Evolutionary conservation across 2,888 invertebrate genomes (phyloP), one percentile per base, ranked within the genome.

Genomic region (Stenodera caucasica): DNA sequence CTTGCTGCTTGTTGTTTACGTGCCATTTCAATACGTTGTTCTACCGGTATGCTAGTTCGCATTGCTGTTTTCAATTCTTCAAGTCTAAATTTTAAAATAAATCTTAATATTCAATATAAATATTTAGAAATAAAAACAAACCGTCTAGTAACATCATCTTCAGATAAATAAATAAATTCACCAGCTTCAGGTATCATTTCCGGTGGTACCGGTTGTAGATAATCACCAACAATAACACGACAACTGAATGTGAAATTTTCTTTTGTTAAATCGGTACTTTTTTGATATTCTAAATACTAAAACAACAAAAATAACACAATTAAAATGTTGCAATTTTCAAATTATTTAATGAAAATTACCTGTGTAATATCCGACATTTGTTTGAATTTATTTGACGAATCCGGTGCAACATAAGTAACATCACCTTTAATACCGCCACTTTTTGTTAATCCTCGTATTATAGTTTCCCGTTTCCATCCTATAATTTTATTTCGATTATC

Each of bases 231-330:
- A 64, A 96, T 87, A 2, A 91, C 86, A 66, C 93, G 90, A 49
- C 94, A 90, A 72, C 92, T 94, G 82, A 96, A 97, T 65, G 92
- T 94, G 81, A 98, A 98, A 82, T 96, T 92, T 66, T 96, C 94
- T 21, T 90, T 85, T 2, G 88, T 88, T 57, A 97, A 80, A 70
- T 90, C 90, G 3, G 81, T 81, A 57, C 83, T 84, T 67, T 80
- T 80, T 67, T 81, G 81, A 67, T 80, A 80, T 59, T 92, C 91
- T 75, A 96, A 82, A 81, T 91, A 91, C 90, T 93, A 82, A 23
- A 81, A 79, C n/a, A 52, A 29, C 8, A 56, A 60, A 30, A 53
- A n/a, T n/a, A 18, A 18, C 2, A 14, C n/a, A 21, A 21, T 58
- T 58, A n/a, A 57, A 32, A 50, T 6, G 26, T 15, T 3, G 12